Evolutionary conservation across 2,888 invertebrate species (phyloP), one percentile per base, ranked within the genome.

Genomic region (Timema cristinae): DNA sequence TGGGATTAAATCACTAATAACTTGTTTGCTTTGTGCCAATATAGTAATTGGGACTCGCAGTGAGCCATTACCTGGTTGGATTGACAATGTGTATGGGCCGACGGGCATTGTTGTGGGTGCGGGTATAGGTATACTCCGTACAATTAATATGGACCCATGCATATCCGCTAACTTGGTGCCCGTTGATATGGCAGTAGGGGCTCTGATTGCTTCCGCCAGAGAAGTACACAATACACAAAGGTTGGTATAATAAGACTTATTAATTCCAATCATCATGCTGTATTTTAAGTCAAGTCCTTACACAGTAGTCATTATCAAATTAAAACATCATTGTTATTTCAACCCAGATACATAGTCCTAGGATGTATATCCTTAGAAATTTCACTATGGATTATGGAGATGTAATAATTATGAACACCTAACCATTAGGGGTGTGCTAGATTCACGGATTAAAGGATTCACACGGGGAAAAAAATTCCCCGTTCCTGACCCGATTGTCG

Each of bases 71-170:
- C 76, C 81, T 75, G 88, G 87, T 13, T 92, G 91, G 91, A 88
- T 88, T 72, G 89, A 91, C 80, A 91, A 90, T 80, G 80, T 87
- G 66, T 90, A 91, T 79, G 91, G 91, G 32, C 85, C 90, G 0
- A 89, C 89, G 71, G 90, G 84, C 7, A 80, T 87, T 0, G 77
- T 85, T 7, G 73, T 84, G 0, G 86, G 84, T 7, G 82, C 84
- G 7, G 86, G 85, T 7, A 80, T 87, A 54, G 91, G 91, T 4
- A 79, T 91, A 0, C 78, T 92, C 52, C 84, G 88, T 61, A 85
- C 86, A 8, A 82, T 90, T 79, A 83, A 86, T 72, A 86, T 86
- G 51, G 83, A 86, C 56, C 76, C 76, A 6, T 80, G 84, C 0
- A 83, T 84, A 50, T 81, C 85, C 0, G 88, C 89, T 0, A 90